A percentile compares a stretch with the other conserved stretches of the same genome.
Evolutionary conservation across 2,113 vertebrate genomes (phyloP).

Genomic region (Probosciger aterrimus): DNA sequence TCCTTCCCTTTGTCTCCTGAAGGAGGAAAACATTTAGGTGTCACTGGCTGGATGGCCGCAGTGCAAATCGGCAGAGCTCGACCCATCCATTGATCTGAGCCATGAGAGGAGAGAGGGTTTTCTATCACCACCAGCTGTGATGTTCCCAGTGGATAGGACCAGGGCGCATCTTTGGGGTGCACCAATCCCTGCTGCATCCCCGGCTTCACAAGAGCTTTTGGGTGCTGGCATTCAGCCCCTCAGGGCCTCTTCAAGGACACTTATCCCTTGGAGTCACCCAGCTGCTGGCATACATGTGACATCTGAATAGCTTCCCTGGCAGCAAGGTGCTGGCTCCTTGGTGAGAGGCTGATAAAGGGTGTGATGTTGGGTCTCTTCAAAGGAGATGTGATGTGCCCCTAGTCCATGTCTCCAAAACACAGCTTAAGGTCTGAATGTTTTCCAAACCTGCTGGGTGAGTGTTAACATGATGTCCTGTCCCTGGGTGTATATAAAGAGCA

Average conservation of each 20-base stretch:
- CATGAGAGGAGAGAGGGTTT: background rate
- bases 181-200: background rate
- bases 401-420: background rate
- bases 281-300: background rate
- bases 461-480: background rate
- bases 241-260: background rate
- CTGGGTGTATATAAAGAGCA: background rate
- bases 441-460: background rate
- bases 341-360: background rate
- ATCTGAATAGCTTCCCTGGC: background rate
- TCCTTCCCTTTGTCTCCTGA: constrained; percentile 55
- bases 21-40: constrained; percentile 33
- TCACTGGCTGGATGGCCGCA: background rate
- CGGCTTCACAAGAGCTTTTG: background rate
- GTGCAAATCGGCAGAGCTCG: background rate
- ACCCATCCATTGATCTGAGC: background rate
- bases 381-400: background rate
- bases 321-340: background rate
- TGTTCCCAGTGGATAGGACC: background rate
- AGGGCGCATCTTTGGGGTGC: background rate
- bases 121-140: background rate
- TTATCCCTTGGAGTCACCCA: background rate
- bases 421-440: background rate
- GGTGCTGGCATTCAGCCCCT: background rate
- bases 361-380: background rate